These are phyloP conservation scores for Autographa pulchrina DNA, from an alignment of 2,888 invertebrate genomes.

Conservation along the genomic window DNA sequence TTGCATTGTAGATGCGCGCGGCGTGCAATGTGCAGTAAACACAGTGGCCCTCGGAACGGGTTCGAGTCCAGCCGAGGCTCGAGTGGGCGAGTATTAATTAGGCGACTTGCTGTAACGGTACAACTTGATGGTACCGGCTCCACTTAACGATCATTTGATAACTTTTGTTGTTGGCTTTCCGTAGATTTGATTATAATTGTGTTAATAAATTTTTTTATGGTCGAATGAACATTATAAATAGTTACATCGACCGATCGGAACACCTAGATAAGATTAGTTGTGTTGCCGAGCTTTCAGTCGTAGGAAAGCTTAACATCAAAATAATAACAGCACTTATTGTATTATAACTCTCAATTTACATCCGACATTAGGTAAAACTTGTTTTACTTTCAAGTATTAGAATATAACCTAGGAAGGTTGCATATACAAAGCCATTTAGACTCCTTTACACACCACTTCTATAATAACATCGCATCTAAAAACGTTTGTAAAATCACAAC, in stretches of 20 bases:
- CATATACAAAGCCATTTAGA: conserved; percentile 1
- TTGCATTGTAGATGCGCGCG: conserved; percentile 86
- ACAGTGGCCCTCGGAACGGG: conserved; percentile 71
- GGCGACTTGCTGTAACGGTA: conserved; percentile 78
- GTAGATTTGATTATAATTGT: conserved; percentile 74
- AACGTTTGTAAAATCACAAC: conserved; percentile 15
- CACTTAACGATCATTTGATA: conserved; percentile 82
- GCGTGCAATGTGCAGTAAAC: conserved; percentile 77
- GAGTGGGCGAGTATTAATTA: conserved; percentile 86
- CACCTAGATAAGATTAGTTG: conserved; percentile 66
- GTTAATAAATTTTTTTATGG: conserved; percentile 67
- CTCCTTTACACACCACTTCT: conserved; percentile 11
- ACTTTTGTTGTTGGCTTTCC: conserved; percentile 75
- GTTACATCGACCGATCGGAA: conserved; percentile 63
- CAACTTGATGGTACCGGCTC: conserved; percentile 63
- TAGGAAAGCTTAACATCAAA: conserved; percentile 56
- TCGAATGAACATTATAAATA: conserved; percentile 59
- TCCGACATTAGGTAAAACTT: conserved; percentile 4
- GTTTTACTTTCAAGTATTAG: background rate
- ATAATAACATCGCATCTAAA: conserved; percentile 2
- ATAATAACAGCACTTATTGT: conserved; percentile 38
- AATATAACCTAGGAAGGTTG: conserved; percentile 14
- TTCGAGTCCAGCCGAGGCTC: conserved; percentile 67
- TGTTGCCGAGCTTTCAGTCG: conserved; percentile 61
- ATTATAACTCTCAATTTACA: conserved; percentile 24